Conservation (phyloP, 1,140 invertebrate species). For the Scylla paramamosain region DNA sequence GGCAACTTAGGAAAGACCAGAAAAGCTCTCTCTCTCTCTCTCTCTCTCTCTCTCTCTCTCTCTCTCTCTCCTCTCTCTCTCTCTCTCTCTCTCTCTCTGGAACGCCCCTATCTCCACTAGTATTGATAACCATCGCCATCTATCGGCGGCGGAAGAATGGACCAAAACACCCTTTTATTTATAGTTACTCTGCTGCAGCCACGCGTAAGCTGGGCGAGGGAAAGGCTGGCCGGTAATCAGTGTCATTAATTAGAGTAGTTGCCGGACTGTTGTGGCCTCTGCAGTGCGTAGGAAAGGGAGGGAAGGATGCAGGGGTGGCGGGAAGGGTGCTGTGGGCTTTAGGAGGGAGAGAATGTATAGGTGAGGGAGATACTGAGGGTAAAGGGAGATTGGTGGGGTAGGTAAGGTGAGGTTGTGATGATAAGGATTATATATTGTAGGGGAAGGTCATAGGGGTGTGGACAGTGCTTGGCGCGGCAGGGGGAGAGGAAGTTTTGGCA, state of each 20-base stretch:
- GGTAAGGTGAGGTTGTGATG: neutral
- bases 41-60: conserved; percentile 12
- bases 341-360: neutral
- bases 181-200: neutral
- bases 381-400: neutral
- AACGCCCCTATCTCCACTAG: neutral
- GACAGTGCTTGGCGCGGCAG: neutral
- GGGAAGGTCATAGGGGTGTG: neutral
- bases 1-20: neutral
- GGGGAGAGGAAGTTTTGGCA: neutral
- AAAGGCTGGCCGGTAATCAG: neutral
- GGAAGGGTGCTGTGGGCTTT: neutral
- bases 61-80: neutral
- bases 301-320: neutral
- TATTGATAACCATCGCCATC: conserved; percentile 33
- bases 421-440: no score
- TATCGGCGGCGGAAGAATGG: neutral
- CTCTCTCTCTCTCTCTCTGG: conserved; percentile 6
- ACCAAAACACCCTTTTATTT: conserved; percentile 43
- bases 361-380: neutral
- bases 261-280: neutral
- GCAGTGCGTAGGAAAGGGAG: neutral
- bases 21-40: conserved; percentile 33
- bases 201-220: neutral
- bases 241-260: conserved; percentile 54